Base-by-base conservation (phyloP, 2,797 vertebrate species). In the Pyrocephalus nanus region DNA sequence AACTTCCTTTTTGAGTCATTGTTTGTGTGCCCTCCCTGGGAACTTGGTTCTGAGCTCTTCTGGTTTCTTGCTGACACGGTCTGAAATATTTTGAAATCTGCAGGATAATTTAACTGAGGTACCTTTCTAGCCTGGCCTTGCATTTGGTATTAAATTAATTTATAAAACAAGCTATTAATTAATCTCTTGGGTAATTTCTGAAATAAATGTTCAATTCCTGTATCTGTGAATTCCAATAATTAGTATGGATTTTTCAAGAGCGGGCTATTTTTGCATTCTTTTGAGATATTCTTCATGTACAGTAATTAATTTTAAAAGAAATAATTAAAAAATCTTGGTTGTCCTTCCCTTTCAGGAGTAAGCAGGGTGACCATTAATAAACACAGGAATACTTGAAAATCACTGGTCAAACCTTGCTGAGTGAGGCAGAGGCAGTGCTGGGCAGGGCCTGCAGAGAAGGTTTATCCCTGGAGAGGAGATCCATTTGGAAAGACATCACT, bases 1-100 rank as follows among this genome's bases (percentile, higher is more conserved):
- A 86, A 81, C 70, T 92, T 95, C 86, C 69, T 95, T 90, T 92
- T 34, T 88, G 75, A 91, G 79, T 87, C 60, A 91, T 60, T 86
- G 71, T 89, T 92, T 92, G 32, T 72, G 58, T 69, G 77, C 61
- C 86, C 34, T 88, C 76, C 34, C 34, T 81, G 92, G 91, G 91
- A 96, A 95, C 66, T 75, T 43, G 23, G 25, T 80, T 86, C 54
- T 90, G 65, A 86, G 80, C 58, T 88, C 50, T 78, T 76, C 38
- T 76, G 48, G 22, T 83, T 91, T 84, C 61, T 86, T 75, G 60
- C 32, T 84, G 86, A 88, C 21, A 4, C 25, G 45, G 18, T 71
- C 50, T 60, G 83, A 81, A 84, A 18, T 84, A 75, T 57, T 86
- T 93, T 84, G 54, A 90, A 94, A 94, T 75, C 80, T 75, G n/a